Evolutionary conservation across 1,140 invertebrate genomes (phyloP), one percentile per base, ranked within the genome.

Genomic region (Sycophila sp.): DNA sequence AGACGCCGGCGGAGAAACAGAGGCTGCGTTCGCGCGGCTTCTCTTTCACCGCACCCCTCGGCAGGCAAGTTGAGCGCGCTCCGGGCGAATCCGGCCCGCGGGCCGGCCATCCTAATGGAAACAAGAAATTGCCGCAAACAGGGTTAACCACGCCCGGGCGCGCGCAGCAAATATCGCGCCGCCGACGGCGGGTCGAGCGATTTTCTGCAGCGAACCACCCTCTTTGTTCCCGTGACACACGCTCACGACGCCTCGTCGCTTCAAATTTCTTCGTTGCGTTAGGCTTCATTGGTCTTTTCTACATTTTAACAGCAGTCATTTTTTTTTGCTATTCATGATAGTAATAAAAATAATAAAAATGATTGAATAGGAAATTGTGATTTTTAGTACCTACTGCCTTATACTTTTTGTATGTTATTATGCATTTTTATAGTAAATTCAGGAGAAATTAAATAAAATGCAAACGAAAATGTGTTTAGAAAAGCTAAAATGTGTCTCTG

Each of bases 101-200:
- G 85, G 83, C 83, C 80, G 80, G 78, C 82, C 80, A 82, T 82
- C 82, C 79, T 86, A 85, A 86, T 86, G 83, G 83, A 85, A 86
- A 86, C 85, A 86, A 86, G 84, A 86, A 86, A 86, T 86, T 86
- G 85, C 80, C 76, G 78, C 80, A 86, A 86, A 86, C 83, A 82
- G 78, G 78, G 79, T 86, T 86, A 86, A 73, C 77, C 73, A 83
- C 81, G 83, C 80, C 76, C 83, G 80, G 76, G 75, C 81, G 81
- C 81, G 36, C 67, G 77, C 78, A 73, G 78, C 80, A 82, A 85
- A 86, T 86, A 86, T 86, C 81, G 70, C 8, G 36, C 15, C 49
- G 17, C 4, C 49, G 7, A 13, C 42, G 42, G 3, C 6, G 30
- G 1, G 24, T n/a, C 36, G 17, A 22, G n/a, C 19, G 40, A 62